Conservation (phyloP, 2,797 vertebrate genomes). For the Gephyroberyx darwinii region DNA sequence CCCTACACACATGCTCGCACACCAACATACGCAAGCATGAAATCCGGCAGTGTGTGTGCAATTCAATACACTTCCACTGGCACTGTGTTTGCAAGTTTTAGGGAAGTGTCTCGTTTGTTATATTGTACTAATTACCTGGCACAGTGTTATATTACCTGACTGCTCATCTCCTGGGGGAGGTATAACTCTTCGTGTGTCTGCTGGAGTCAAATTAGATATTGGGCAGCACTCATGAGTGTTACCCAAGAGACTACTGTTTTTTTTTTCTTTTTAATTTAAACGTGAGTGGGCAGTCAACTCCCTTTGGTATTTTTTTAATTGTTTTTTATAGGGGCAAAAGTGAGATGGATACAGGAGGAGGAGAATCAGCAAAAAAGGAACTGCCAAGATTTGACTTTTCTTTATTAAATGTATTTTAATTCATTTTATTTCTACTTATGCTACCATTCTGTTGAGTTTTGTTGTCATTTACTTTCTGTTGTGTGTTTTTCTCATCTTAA, state of each 20-base stretch:
- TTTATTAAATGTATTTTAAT: slow-evolving; percentile 2
- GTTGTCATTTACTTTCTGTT: slow-evolving; percentile 36
- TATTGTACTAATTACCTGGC: background rate
- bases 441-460: background rate
- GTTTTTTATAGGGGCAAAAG: background rate
- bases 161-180: background rate
- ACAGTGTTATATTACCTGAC: background rate
- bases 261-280: background rate
- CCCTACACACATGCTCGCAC: too few species aligned
- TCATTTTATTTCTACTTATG: slow-evolving; percentile 10
- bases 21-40: background rate
- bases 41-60: background rate
- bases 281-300: background rate
- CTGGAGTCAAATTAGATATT: slow-evolving; percentile 2
- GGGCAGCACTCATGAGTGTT: background rate
- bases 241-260: background rate
- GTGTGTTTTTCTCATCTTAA: slow-evolving; percentile 43
- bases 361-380: background rate
- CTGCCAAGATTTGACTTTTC: slow-evolving; percentile 4
- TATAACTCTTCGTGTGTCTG: background rate
- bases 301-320: background rate
- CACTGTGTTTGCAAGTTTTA: too few species aligned
- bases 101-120: background rate
- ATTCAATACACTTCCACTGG: too few species aligned
- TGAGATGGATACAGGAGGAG: background rate